phyloP scores from a whole-genome alignment of 2,888 invertebrate genomes.

The Brachycybe producta region DNA sequence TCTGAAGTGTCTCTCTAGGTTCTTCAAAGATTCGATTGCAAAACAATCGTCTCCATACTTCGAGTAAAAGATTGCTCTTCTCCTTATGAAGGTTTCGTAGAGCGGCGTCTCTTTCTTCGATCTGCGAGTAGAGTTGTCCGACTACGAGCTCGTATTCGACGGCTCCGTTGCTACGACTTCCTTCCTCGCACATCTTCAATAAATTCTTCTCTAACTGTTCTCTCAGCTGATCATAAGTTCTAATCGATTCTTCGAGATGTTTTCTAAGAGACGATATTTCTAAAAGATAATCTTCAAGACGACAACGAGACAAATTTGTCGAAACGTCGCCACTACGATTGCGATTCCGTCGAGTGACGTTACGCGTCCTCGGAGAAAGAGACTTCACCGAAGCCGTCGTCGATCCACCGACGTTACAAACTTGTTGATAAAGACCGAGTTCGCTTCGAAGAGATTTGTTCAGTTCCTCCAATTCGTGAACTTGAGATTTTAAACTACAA shows the following conservation, averaged over 20 bases:
- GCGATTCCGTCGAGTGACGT: neutral
- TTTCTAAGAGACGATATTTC: conserved; percentile 23
- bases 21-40: no score
- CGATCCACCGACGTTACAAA: neutral
- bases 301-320: neutral
- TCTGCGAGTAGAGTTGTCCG: no score
- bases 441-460: neutral
- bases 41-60: no score
- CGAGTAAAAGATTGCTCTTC: no score
- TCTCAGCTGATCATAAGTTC: conserved; percentile 43
- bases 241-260: conserved; percentile 24
- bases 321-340: conserved; percentile 3
- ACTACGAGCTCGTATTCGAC: no score
- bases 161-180: no score
- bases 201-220: conserved; percentile 9
- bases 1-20: no score
- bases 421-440: neutral
- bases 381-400: neutral
- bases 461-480: neutral
- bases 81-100: no score
- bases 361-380: neutral
- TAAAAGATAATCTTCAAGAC: conserved; percentile 12
- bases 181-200: no score
- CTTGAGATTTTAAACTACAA: neutral
- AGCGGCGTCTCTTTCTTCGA: no score